Evolutionary conservation across 1,140 invertebrate genomes (phyloP), one percentile per base, ranked within the genome.

Genomic region (Trichoplusia ni): DNA sequence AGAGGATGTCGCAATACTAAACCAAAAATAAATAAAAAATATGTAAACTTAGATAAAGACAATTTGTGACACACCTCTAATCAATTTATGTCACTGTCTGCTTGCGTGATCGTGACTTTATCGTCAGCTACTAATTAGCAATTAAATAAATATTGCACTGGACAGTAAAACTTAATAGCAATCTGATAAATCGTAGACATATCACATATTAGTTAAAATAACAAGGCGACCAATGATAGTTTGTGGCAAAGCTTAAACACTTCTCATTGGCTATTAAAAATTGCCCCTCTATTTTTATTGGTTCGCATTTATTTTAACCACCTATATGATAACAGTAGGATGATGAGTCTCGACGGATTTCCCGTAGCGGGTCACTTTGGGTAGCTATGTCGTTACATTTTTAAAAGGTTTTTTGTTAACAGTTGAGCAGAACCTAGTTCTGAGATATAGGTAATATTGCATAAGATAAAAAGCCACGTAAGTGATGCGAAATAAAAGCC

Each of bases 31-130:
- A 47, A 16, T 27, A 9, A 9, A 29, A 5, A 42, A 2, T 27
- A 7, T 37, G 31, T 25, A 29, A 37, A 27, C 47, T 21, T 11
- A 35, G 9, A 21, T 21, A 29, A 59, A 44, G 44, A 1, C 40
- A 31, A 6, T 8, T 19, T 44, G 23, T 35, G 64, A 58, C 65
- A 67, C 65, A 62, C 65, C 65, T 56, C 65, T 56, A 31, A 18
- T 16, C 23, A 21, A 38, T 38, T 44, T 21, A 14, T 47, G 19
- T 23, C 60, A 63, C 58, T 29, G 29, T 21, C 19, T 16, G 37
- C 21, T 23, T 58, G 54, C 61, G 67, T 69, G 67, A 58, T 58
- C 11, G 6, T 49, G 8, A 4, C 49, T 38, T 64, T 64, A 69
- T 69, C 54, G 47, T 35, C 33, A 25, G 4, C 38, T 21, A 21